Evolutionary conservation across 2,113 vertebrate species (phyloP), one percentile per base, ranked within the genome.

Genomic region (Neofelis nebulosa): DNA sequence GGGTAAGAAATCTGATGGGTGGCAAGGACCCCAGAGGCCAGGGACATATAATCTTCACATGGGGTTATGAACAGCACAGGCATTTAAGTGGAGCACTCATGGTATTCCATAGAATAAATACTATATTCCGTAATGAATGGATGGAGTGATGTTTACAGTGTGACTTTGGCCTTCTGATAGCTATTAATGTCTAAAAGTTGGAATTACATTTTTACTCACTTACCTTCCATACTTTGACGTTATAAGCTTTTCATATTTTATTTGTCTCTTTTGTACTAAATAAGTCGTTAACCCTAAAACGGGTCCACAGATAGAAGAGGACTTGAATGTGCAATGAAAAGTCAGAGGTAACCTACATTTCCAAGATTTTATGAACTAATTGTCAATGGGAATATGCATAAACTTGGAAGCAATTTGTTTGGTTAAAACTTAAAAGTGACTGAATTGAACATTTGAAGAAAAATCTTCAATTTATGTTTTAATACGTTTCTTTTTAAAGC

Each of bases 71-170:
- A 61, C 4, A 18, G 38, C n/a, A 33, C n/a, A 55, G 38, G n/a
- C 65, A 6, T 36, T 25, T 55, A 41, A 21, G 36, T 31, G 14
- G 0, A 13, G 45, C 8, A n/a, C 10, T 33, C 15, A 7, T 7
- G 7, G 13, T 2, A 0, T 63, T 52, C 4, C 0, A 45, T 0
- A 10, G 66, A 45, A 8, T 29, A 71, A 41, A 73, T 11, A 3
- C 18, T 3, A 9, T 18, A 3, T 19, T 3, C 14, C 2, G 1
- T 4, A 7, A 19, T 5, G 52, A 38, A 14, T 7, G 7, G 16
- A 10, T 4, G 0, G 33, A 6, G 29, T 16, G 7, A 9, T 12
- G 25, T 48, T 41, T 23, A n/a, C 16, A 50, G 9, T 10, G 2
- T 74, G 38, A 11, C 3, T 41, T 12, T 18, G 31, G 16, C 19